phyloP scores from a whole-genome alignment of 2,888 invertebrate genomes.

The Oxystoma pomonae region DNA sequence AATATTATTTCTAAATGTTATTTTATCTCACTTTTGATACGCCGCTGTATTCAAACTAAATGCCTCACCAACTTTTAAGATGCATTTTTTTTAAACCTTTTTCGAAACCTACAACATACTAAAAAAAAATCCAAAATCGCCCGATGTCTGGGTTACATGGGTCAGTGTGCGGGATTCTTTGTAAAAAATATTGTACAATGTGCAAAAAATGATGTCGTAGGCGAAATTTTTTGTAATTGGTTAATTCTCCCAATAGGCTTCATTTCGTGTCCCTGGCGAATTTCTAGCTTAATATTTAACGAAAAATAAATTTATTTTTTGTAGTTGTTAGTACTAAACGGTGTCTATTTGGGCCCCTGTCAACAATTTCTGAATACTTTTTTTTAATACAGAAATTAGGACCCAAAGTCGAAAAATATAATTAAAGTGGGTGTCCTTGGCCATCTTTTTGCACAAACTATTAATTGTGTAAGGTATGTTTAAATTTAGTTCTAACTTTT shows the following conservation, averaged over 20 bases:
- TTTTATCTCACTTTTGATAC: too few relatives aligned
- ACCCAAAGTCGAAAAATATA: not conserved
- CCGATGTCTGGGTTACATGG: too few relatives aligned
- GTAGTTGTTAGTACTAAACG: not conserved
- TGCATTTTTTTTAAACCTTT: too few relatives aligned
- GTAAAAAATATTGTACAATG: too few relatives aligned
- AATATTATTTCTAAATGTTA: too few relatives aligned
- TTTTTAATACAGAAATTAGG: not conserved
- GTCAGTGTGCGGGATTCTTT: too few relatives aligned
- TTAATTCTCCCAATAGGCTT: not conserved
- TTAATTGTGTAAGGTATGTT: not conserved
- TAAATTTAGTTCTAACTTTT: not conserved
- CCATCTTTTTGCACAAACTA: not conserved
- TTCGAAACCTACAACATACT: too few relatives aligned
- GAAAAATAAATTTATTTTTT: not conserved
- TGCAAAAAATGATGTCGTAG: too few relatives aligned
- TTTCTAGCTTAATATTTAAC: not conserved
- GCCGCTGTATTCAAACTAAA: too few relatives aligned
- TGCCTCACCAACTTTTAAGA: too few relatives aligned
- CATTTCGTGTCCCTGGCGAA: not conserved
- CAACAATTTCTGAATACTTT: not conserved
- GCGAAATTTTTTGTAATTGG: too few relatives aligned
- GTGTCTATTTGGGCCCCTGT: not conserved
- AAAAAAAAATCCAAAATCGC: too few relatives aligned
- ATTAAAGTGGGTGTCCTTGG: conserved; percentile 2